Evolutionary conservation across 2,888 invertebrate genomes (phyloP).

Genomic region (Phlogophora meticulosa): DNA sequence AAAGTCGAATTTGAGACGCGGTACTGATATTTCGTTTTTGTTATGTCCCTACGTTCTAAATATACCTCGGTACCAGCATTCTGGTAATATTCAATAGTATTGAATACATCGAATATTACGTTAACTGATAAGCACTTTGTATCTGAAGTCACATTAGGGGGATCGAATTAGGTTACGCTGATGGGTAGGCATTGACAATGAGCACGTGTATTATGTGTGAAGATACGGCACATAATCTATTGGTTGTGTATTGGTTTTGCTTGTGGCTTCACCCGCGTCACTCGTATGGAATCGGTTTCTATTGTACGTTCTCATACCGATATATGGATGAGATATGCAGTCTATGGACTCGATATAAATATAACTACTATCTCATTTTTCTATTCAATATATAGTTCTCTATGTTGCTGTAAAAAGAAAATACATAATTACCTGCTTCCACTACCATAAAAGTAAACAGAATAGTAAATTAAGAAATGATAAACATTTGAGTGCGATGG

Average conservation of each 20-base stretch:
- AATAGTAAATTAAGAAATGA: too few relatives aligned
- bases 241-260: slow-evolving; percentile 32
- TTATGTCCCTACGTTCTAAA: slow-evolving; percentile 13
- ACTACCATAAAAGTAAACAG: too few relatives aligned
- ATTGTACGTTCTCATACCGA: not conserved
- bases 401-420: too few relatives aligned
- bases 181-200: slow-evolving; percentile 37
- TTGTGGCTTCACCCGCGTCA: slow-evolving; percentile 27
- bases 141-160: slow-evolving; percentile 35
- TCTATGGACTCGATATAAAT: not conserved
- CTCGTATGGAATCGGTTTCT: slow-evolving; percentile 10
- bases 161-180: slow-evolving; percentile 50
- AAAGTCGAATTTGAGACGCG: slow-evolving; percentile 42
- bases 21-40: slow-evolving; percentile 33
- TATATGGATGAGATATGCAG: not conserved
- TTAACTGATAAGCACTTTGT: slow-evolving; percentile 55
- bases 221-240: slow-evolving; percentile 23
- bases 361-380: too few relatives aligned
- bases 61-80: not conserved
- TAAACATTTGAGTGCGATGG: too few relatives aligned
- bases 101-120: slow-evolving; percentile 43
- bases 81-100: slow-evolving; percentile 35
- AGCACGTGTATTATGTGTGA: slow-evolving; percentile 42
- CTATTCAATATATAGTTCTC: too few relatives aligned
- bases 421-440: too few relatives aligned